phyloP scores from a whole-genome alignment of 2,113 vertebrate genomes.

The Pachycephala philippinensis region DNA sequence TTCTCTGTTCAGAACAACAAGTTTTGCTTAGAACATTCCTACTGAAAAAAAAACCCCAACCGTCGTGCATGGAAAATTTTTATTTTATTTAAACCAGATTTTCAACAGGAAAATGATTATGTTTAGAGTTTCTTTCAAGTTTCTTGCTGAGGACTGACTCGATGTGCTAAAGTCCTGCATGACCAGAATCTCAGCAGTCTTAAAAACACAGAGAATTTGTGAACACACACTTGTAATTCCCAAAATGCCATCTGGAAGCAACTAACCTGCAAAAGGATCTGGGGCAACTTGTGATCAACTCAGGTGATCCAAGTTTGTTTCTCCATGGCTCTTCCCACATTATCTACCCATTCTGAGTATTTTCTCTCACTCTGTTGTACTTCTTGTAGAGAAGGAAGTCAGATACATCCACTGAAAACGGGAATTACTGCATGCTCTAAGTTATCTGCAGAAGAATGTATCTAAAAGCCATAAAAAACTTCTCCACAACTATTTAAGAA shows the following conservation, averaged over 20 bases:
- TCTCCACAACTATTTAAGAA: neutral
- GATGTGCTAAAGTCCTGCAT: neutral
- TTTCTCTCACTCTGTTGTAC: neutral
- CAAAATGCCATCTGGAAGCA: neutral
- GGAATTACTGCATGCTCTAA: neutral
- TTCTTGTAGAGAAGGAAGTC: neutral
- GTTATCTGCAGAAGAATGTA: neutral
- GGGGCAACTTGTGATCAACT: neutral
- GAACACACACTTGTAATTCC: neutral
- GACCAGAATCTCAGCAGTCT: neutral
- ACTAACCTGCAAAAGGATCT: neutral
- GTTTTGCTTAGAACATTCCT: neutral
- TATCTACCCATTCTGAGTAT: neutral
- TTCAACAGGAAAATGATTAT: neutral
- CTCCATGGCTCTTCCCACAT: neutral
- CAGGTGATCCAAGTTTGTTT: neutral
- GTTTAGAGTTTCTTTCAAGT: neutral
- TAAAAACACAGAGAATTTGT: neutral
- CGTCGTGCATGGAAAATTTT: neutral
- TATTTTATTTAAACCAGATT: conserved; percentile 45
- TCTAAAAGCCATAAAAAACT: neutral
- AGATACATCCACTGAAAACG: neutral
- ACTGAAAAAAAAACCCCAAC: neutral
- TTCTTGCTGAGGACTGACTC: neutral
- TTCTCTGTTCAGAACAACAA: conserved; percentile 18